Conservation (phyloP, 1,140 invertebrate genomes). For the Nebria ingens region DNA sequence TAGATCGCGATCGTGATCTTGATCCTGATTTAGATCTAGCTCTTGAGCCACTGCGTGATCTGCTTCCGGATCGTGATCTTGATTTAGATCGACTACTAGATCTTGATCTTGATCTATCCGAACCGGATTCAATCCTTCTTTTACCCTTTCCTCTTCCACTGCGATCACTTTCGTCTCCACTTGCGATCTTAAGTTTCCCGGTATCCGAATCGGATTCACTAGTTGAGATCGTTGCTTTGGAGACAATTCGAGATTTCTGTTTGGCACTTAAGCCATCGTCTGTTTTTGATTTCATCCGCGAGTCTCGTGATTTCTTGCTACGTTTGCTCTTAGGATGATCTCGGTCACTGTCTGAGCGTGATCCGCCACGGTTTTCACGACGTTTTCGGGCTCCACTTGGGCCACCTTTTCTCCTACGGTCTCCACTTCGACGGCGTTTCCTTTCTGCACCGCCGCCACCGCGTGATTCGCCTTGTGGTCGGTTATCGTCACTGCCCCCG, state of each 20-base stretch:
- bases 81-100: slow-evolving; percentile 29
- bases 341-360: slow-evolving; percentile 50
- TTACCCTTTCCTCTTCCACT: slow-evolving; percentile 36
- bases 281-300: slow-evolving; percentile 33
- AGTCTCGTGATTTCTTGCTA: slow-evolving; percentile 35
- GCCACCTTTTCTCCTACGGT: slow-evolving; percentile 30
- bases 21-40: slow-evolving; percentile 21
- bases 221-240: slow-evolving; percentile 91
- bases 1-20: slow-evolving; percentile 22
- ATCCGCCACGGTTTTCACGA: slow-evolving; percentile 31
- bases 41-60: slow-evolving; percentile 8
- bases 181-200: slow-evolving; percentile 47
- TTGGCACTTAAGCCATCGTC: slow-evolving; percentile 65
- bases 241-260: slow-evolving; percentile 79
- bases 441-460: slow-evolving; percentile 39
- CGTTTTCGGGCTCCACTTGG: slow-evolving; percentile 31
- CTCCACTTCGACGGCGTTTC: slow-evolving; percentile 33
- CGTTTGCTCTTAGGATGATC: slow-evolving; percentile 49
- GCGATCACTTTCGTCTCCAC: slow-evolving; percentile 46
- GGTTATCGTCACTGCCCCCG: slow-evolving; percentile 46
- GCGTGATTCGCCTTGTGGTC: slow-evolving; percentile 24
- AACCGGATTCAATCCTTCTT: slow-evolving; percentile 37
- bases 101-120: slow-evolving; percentile 27
- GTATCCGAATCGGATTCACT: slow-evolving; percentile 82
- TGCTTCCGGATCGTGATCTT: slow-evolving; percentile 32